Conservation (phyloP, 2,797 vertebrate genomes). For the Okamejei kenojei region DNA sequence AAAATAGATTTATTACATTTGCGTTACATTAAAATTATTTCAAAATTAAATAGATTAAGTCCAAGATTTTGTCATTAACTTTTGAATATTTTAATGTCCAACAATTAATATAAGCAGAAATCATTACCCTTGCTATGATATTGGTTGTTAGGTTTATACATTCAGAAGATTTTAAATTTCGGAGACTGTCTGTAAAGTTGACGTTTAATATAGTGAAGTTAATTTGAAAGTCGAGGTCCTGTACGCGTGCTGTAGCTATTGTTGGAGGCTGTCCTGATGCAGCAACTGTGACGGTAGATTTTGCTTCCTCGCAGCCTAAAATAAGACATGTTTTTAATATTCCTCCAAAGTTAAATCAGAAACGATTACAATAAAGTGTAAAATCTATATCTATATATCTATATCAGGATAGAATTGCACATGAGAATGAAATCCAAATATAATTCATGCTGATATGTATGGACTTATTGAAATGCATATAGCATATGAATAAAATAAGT, state of each 20-base stretch:
- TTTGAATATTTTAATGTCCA: not conserved
- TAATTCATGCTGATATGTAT: not conserved
- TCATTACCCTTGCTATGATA: not conserved
- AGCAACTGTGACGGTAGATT: not conserved
- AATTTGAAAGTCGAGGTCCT: not conserved
- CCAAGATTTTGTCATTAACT: not conserved
- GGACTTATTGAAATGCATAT: not conserved
- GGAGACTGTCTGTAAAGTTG: not conserved
- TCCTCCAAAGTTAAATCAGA: not conserved
- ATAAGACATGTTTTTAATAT: not conserved
- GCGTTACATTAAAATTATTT: not conserved
- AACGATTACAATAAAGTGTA: not conserved
- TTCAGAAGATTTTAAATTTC: not conserved
- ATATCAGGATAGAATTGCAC: not conserved
- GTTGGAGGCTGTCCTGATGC: not conserved
- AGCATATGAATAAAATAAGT: not conserved
- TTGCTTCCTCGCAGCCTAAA: conserved; percentile 8
- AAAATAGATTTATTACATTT: not conserved
- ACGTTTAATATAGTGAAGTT: conserved; percentile 1
- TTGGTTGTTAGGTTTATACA: not conserved
- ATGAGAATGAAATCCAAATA: not conserved
- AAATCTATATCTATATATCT: not conserved
- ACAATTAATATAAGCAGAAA: not conserved
- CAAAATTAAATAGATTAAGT: not conserved
- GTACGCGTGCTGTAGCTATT: too few relatives aligned